phyloP scores from a whole-genome alignment of 2,888 invertebrate genomes.

The Amphipoea lucens region DNA sequence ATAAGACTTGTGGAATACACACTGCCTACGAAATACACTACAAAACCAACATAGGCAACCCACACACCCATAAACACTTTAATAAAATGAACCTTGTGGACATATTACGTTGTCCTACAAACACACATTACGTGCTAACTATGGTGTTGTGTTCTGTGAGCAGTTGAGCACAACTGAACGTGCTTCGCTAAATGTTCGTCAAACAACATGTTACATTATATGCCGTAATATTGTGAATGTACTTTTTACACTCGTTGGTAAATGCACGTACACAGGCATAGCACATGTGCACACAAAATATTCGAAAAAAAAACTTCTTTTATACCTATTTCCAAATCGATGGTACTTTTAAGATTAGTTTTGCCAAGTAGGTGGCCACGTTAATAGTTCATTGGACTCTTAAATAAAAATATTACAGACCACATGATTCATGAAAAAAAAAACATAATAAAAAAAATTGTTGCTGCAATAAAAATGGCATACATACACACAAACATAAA shows the following conservation, averaged over 20 bases:
- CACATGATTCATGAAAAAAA: too few relatives aligned
- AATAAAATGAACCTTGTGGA: conserved; percentile 68
- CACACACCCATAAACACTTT: conserved; percentile 25
- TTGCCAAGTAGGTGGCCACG: background rate
- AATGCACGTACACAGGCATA: background rate
- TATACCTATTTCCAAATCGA: background rate
- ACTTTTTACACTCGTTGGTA: background rate
- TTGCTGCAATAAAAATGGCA: too few relatives aligned
- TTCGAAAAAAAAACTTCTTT: background rate
- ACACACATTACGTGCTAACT: conserved; percentile 63
- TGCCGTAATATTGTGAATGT: conserved; percentile 18
- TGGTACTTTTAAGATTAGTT: background rate
- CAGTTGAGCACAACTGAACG: conserved; percentile 19
- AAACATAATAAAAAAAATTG: too few relatives aligned
- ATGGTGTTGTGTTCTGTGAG: conserved; percentile 41
- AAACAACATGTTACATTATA: conserved; percentile 51
- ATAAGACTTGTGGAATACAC: background rate
- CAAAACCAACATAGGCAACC: conserved; percentile 3
- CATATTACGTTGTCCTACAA: conserved; percentile 70
- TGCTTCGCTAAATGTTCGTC: conserved; percentile 48
- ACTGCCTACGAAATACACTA: background rate
- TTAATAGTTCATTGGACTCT: background rate
- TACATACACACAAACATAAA: too few relatives aligned
- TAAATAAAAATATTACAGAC: too few relatives aligned
- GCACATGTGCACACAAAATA: background rate